phyloP scores from a whole-genome alignment of 92 coral and sea anemone species.

The Muricea muricata region DNA sequence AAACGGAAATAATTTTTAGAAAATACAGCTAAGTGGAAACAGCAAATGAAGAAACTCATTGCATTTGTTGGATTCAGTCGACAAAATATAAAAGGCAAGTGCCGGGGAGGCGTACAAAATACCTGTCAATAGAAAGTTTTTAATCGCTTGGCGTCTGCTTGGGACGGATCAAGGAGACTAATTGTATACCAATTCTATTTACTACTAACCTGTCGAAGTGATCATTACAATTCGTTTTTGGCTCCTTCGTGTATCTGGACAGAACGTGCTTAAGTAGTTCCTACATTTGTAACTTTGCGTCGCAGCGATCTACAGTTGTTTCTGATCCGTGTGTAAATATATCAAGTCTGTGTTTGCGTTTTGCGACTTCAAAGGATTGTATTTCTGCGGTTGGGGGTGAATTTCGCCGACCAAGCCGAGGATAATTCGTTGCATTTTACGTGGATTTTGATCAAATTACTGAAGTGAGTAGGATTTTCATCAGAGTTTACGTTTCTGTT shows the following conservation, averaged over 20 bases:
- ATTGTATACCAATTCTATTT: conserved; percentile 3
- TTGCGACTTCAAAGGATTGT: background rate
- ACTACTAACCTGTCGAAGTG: background rate
- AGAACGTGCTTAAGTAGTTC: too few relatives aligned
- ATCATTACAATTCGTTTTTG: too few relatives aligned
- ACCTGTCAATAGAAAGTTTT: conserved; percentile 38
- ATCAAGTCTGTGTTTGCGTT: conserved; percentile 5
- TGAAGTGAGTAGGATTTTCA: background rate
- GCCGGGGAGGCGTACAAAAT: conserved; percentile 22
- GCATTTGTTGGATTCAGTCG: background rate
- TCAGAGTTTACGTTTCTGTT: background rate
- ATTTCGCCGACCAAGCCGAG: background rate
- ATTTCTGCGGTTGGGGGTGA: conserved; percentile 19
- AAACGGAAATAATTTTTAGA: background rate
- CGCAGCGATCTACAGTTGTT: background rate
- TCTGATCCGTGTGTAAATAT: conserved; percentile 1
- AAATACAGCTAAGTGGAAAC: background rate
- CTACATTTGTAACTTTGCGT: too few relatives aligned
- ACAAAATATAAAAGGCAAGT: background rate
- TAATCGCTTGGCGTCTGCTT: conserved; percentile 32
- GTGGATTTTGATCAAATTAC: conserved; percentile 5
- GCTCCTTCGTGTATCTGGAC: too few relatives aligned
- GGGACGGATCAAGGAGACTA: conserved; percentile 11
- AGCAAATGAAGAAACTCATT: background rate
- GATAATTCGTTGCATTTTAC: background rate